Conservation (phyloP, 2,113 vertebrate genomes). For the Rhabdomys dilectus region DNA sequence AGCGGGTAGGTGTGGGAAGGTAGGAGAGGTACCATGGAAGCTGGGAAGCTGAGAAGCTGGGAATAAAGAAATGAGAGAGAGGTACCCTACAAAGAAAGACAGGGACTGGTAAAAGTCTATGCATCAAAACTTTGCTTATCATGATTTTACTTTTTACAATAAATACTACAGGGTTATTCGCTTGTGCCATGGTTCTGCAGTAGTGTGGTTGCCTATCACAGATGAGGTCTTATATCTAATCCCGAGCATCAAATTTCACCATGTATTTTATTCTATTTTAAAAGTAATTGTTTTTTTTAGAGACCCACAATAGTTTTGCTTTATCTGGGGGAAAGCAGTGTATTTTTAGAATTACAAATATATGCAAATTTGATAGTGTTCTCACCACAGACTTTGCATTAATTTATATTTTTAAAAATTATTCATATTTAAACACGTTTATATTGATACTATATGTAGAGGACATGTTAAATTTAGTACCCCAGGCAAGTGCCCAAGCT, state of each 20-base stretch:
- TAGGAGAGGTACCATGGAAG: background rate
- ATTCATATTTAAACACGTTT: background rate
- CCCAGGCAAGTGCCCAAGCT: background rate
- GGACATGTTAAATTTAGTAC: background rate
- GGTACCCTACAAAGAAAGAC: background rate
- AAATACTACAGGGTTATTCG: background rate
- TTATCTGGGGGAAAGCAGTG: background rate
- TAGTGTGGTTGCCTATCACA: background rate
- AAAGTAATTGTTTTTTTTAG: background rate
- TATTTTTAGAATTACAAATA: background rate
- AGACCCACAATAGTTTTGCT: background rate
- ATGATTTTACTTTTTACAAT: background rate
- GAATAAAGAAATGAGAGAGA: background rate
- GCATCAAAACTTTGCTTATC: background rate
- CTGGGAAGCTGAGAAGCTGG: background rate
- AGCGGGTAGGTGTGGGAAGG: conserved; percentile 17
- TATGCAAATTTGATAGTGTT: conserved; percentile 16
- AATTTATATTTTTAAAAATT: background rate
- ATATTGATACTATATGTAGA: background rate
- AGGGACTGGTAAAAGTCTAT: background rate
- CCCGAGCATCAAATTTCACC: background rate
- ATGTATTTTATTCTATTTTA: background rate
- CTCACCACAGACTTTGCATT: background rate
- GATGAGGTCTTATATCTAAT: too few species aligned
- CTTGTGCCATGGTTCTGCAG: background rate